Evolutionary conservation across 2,113 vertebrate species (phyloP), one percentile per base, ranked within the genome.

Genomic region (Chlorocebus sabaeus): DNA sequence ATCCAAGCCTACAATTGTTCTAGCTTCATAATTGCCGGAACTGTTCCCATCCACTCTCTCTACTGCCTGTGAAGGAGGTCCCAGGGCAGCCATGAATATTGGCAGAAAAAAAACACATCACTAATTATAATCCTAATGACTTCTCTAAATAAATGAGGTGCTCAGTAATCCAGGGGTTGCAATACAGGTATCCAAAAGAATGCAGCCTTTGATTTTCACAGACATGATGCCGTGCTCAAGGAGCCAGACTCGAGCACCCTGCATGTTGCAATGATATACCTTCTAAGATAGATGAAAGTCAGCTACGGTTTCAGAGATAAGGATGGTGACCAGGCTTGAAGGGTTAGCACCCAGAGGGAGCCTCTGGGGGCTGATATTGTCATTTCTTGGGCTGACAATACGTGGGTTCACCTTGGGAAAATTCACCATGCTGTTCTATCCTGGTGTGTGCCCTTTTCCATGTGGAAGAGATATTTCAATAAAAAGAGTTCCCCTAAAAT

Each of bases 1-100:
- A 20, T 27, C 83, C 50, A 5, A 38, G 79, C 8, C 20, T 25
- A 27, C 12, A 7, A 3, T 11, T n/a, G 16, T 20, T 57, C 61
- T 9, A 11, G 27, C 2, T 18, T n/a, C 38, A 3, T 43, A 30
- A 87, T 0, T 14, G 16, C 55, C 25, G 0, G 8, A 1, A 20
- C 30, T 45, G 17, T 11, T 40, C 45, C 75, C 40, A 43, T 16
- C 32, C 23, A 50, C 50, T 32, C 43, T 57, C 59, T 38, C 73
- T 72, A 11, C 23, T 70, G 23, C 50, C 57, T 61, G 10, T 43
- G n/a, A 81, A 78, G 40, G 23, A 93, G 89, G 50, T 35, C 59
- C 40, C 10, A 6, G 8, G 38, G 35, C 50, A 14, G 9, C 59
- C 30, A 12, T 25, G 30, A 32, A 13, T 8, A 25, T 45, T 48